Base-by-base conservation (phyloP, 2,797 vertebrate genomes). In the Allobates femoralis region DNA sequence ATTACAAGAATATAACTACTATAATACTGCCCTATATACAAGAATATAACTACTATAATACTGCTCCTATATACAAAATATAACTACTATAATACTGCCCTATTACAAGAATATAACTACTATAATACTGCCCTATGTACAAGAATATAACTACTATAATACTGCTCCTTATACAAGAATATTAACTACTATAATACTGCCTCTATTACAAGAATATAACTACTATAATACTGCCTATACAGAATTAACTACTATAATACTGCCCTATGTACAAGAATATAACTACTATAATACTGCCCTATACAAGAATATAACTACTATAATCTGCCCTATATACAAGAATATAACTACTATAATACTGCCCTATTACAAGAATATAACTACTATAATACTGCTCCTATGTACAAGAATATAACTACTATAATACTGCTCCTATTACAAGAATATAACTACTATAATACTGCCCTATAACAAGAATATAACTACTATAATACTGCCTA, bases 11-110 rank as follows among this genome's bases (percentile, higher is more conserved):
- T 41, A 41, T 41, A 41, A 41, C 37, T 41, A 62, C n/a, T 26
- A 62, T 62, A 62, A n/a, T 62, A n/a, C 23, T n/a, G 5, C 26
- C 11, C 26, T 64, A 64, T 64, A 12, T 62, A 62, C 60, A 62
- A 28, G 60, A 62, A 62, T 62, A 62, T 62, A 62, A 62, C 60
- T 62, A 62, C 10, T 62, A 62, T 62, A 28, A 28, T 62, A 62
- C 60, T 26, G 23, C 26, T n/a, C 60, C 3, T 26, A 12, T 62
- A n/a, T 66, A 66, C 26, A 66, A 66, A n/a, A n/a, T n/a, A n/a
- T 60, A n/a, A n/a, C n/a, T n/a, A n/a, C n/a, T n/a, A n/a, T n/a
- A n/a, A n/a, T n/a, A n/a, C n/a, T n/a, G n/a, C n/a, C 3, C 10
- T 26, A 18, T 26, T 60, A 60, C 23, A 26, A 2, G n/a, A 26